Evolutionary conservation across 1,140 invertebrate species (phyloP).

Genomic region (Tetramorium simillimum): DNA sequence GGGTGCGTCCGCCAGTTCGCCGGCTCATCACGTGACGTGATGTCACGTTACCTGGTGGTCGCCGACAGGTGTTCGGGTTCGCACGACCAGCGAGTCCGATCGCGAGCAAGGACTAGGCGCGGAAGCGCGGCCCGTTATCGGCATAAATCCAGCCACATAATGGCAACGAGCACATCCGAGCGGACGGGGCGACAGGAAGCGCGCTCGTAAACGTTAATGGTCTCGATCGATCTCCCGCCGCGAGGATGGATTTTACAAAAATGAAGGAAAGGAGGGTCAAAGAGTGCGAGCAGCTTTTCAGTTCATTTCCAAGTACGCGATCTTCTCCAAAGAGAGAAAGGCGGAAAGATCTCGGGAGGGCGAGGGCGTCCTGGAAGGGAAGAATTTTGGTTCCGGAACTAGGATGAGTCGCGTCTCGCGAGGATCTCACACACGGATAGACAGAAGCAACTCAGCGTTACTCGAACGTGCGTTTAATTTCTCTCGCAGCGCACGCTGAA

Average conservation of each 20-base stretch:
- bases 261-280: background rate
- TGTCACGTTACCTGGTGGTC: constrained; percentile 78
- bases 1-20: constrained; percentile 43
- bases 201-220: constrained; percentile 31
- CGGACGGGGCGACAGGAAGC: constrained; percentile 43
- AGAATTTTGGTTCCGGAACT: background rate
- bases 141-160: constrained; percentile 71
- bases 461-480: background rate
- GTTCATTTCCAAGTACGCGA: background rate
- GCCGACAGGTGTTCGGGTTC: constrained; percentile 75
- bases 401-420: background rate
- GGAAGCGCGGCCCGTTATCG: constrained; percentile 61
- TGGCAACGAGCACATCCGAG: constrained; percentile 64
- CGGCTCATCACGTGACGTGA: constrained; percentile 74
- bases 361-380: background rate
- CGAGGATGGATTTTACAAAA: background rate
- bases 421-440: background rate
- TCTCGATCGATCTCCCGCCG: constrained; percentile 7
- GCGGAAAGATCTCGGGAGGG: background rate
- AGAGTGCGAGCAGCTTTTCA: background rate
- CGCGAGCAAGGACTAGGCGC: constrained; percentile 40
- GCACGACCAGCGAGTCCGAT: constrained; percentile 65
- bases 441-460: background rate
- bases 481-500: constrained; percentile 12
- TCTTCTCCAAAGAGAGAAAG: background rate